A percentile compares a stretch with the other conserved stretches of the same genome.
phyloP scores from a whole-genome alignment of 2,888 invertebrate species.

The Drosophila incognita region DNA sequence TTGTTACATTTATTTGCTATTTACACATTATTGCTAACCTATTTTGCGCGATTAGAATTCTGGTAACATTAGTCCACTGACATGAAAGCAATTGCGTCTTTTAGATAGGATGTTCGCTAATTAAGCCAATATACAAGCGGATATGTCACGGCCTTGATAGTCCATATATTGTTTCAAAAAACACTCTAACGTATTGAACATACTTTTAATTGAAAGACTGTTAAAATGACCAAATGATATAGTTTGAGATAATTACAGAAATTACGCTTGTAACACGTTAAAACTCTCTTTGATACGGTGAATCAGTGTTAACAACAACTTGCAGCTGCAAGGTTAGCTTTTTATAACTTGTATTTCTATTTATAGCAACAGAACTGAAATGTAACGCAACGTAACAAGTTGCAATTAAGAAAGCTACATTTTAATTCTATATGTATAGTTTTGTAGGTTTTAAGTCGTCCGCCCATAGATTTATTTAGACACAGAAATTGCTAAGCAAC shows the following conservation, averaged over 20 bases:
- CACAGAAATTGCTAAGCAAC: conserved; percentile 17
- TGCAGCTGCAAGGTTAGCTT: not conserved
- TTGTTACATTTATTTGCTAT: not conserved
- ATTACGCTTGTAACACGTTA: not conserved
- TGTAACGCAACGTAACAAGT: conserved; percentile 13
- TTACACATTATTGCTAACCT: not conserved
- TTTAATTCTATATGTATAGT: conserved; percentile 30
- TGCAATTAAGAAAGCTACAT: conserved; percentile 25
- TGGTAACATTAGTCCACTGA: conserved; percentile 1
- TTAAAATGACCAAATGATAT: not conserved
- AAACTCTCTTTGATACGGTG: not conserved
- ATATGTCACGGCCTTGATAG: not conserved
- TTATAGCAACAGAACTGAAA: conserved; percentile 14
- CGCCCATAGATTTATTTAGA: conserved; percentile 44
- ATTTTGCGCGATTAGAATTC: conserved; percentile 4
- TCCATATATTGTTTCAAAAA: not conserved
- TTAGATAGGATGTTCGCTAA: not conserved
- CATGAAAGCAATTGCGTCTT: not conserved
- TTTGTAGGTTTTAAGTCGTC: conserved; percentile 9
- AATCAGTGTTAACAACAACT: not conserved
- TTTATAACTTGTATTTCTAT: conserved; percentile 18
- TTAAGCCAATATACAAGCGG: not conserved
- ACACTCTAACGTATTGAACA: not conserved
- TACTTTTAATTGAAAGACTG: not conserved
- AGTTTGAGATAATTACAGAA: not conserved